Evolutionary conservation across 1,140 invertebrate species (phyloP), one percentile per base, ranked within the genome.

Genomic region (Zaprionus taronus): DNA sequence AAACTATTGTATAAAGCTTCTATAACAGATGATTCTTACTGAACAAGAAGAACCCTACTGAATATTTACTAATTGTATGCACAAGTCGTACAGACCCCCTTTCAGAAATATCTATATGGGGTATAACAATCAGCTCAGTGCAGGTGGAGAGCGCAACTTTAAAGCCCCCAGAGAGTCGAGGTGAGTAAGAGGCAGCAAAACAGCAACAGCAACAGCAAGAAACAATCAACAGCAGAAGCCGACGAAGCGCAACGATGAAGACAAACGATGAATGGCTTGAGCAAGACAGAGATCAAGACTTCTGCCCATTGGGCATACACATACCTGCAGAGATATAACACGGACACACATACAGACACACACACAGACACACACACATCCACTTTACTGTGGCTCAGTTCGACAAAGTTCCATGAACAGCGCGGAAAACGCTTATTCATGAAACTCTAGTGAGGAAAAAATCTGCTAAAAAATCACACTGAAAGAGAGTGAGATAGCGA

Each of bases 181-280:
- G 80, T 75, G 57, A 63, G 61, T 51, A 69, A 72, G 72, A 55
- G 68, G 71, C 51, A 68, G 12, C 26, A 51, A 34, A 28, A 12
- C 6, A 60, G 38, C 57, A 57, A 34, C 11, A 66, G 5, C 62
- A 26, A 12, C 72, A 17, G 66, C 77, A 71, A 28, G 15, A 44
- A 67, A 67, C 53, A 57, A 67, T 67, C 65, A 49, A 53, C 81
- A 79, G 82, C 81, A 87, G 84, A 89, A 87, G 84, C 84, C 81
- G 72, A 84, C 84, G 41, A 89, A 89, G 84, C 84, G 84, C 83
- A 87, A 72, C 74, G 69, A 53, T 51, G 53, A 71, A 60, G 53
- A 71, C 64, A 60, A 56, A 60, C 47, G 58, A 51, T 22, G 44
- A 55, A 65, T 63, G 56, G 70, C 81, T 83, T 84, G 73, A 67